Evolutionary conservation across 1,140 invertebrate genomes (phyloP).

Genomic region (Ceratosolen solmsi): DNA sequence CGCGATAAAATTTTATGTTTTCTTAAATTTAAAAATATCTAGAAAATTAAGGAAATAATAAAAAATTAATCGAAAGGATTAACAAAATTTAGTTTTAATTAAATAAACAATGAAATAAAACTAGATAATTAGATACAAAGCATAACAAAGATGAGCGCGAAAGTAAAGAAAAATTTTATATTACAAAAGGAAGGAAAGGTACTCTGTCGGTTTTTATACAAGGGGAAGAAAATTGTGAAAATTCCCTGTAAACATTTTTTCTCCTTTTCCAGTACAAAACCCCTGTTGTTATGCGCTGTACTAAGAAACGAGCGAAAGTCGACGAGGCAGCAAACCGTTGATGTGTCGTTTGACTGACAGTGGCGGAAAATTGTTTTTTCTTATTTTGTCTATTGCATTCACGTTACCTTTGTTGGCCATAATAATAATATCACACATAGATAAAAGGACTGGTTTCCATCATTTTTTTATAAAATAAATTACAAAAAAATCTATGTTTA

Average conservation of each 20-base stretch:
- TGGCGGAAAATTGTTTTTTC: neutral
- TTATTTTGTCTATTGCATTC: neutral
- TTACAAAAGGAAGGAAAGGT: neutral
- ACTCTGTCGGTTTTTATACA: neutral
- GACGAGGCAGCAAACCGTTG: constrained; percentile 1
- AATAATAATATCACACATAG: too few relatives aligned
- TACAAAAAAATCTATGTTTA: too few relatives aligned
- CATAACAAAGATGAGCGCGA: neutral
- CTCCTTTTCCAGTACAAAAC: constrained; percentile 3
- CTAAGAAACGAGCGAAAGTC: neutral
- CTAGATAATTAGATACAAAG: too few relatives aligned
- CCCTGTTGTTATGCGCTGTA: neutral
- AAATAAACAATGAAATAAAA: too few relatives aligned
- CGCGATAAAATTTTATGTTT: too few relatives aligned
- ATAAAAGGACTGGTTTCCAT: too few relatives aligned
- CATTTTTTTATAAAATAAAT: too few relatives aligned
- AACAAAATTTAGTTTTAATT: too few relatives aligned
- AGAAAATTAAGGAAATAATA: neutral
- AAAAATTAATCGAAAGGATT: too few relatives aligned
- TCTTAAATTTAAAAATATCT: neutral
- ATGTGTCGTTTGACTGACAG: constrained; percentile 12
- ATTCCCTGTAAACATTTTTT: neutral
- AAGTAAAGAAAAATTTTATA: neutral
- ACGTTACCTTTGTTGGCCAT: too few relatives aligned
- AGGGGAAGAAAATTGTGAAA: neutral